Conservation (phyloP, 2,888 invertebrate species). For the Hydroisotoma schaefferi region DNA sequence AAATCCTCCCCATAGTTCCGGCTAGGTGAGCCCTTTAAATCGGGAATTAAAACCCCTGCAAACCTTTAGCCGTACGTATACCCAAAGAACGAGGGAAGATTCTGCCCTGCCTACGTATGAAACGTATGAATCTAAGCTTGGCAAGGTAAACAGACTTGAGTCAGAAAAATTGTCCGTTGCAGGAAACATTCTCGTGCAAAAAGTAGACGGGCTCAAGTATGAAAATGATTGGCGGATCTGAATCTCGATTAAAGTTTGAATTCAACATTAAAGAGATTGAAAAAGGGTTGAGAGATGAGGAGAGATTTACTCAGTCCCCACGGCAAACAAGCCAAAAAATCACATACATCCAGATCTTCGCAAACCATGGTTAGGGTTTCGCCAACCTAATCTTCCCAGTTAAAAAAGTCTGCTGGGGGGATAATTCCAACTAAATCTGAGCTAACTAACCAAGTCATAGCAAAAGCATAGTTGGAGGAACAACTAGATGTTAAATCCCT, state of each 20-base stretch:
- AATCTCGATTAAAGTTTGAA: neutral
- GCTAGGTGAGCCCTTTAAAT: slow-evolving; percentile 10
- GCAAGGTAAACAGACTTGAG: neutral
- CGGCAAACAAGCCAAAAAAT: no score
- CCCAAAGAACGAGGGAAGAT: slow-evolving; percentile 3
- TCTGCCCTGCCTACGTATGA: neutral
- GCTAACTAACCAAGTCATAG: no score
- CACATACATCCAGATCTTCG: no score
- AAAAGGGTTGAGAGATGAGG: slow-evolving; percentile 12
- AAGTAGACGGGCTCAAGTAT: slow-evolving; percentile 10
- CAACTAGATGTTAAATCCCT: no score
- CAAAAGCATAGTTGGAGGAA: no score
- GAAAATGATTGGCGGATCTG: slow-evolving; percentile 14
- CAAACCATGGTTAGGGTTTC: no score
- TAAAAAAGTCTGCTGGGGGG: no score
- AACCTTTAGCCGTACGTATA: no score
- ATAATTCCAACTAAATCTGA: no score
- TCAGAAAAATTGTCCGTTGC: slow-evolving; percentile 38
- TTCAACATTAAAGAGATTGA: neutral
- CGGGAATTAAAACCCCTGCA: slow-evolving; percentile 5
- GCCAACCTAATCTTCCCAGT: no score
- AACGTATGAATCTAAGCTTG: neutral
- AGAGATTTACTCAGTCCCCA: neutral
- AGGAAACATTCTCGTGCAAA: slow-evolving; percentile 20
- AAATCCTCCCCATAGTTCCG: no score